These are phyloP conservation scores for Sthenelais limicola DNA, from an alignment of 2,888 invertebrate genomes.

Conservation along the genomic window DNA sequence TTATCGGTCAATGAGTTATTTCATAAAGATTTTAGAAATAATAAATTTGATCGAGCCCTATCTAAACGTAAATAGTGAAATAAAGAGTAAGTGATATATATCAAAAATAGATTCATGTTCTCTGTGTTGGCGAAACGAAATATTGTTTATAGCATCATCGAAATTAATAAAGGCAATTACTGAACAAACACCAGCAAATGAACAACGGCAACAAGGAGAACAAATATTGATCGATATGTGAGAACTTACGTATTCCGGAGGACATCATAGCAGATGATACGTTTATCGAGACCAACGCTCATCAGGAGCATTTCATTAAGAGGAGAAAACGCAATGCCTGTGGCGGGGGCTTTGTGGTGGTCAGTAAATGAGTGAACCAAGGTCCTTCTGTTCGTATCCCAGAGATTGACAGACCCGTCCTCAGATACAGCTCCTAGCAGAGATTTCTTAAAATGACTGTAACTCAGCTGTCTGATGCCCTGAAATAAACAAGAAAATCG, in stretches of 20 bases:
- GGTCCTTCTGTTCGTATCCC: constrained; percentile 68
- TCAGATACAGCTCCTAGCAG: constrained; percentile 69
- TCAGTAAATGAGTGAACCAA: constrained; percentile 64
- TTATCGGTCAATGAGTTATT: background rate
- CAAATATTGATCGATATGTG: no score
- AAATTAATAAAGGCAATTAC: no score
- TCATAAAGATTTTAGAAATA: background rate
- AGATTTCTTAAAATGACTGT: constrained; percentile 63
- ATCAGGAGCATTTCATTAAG: constrained; percentile 71
- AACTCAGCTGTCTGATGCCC: constrained; percentile 68
- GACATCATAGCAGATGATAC: constrained; percentile 70
- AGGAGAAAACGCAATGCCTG: constrained; percentile 72
- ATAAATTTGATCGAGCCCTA: no score
- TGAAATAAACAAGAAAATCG: constrained; percentile 48
- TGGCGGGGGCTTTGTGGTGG: constrained; percentile 70
- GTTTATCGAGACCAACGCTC: constrained; percentile 72
- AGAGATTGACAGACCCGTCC: constrained; percentile 69
- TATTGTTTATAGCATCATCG: no score
- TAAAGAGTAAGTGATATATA: no score
- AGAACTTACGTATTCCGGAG: constrained; percentile 67
- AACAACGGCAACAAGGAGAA: no score
- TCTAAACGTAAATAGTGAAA: no score
- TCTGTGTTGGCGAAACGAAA: no score
- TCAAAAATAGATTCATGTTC: no score
- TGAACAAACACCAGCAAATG: no score